phyloP scores from a whole-genome alignment of 2,888 invertebrate genomes.

The Ptilodon capucinus region DNA sequence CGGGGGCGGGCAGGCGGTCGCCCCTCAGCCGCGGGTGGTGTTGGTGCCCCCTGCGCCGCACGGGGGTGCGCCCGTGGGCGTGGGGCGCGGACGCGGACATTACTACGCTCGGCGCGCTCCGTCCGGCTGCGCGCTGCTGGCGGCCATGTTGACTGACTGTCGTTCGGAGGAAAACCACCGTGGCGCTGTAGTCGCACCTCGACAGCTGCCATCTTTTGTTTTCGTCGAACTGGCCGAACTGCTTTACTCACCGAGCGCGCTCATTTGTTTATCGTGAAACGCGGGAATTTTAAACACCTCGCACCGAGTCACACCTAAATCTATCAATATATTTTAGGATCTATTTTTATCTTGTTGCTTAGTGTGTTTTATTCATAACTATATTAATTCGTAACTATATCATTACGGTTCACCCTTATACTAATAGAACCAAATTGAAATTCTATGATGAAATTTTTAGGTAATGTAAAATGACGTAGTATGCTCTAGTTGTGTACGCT shows the following conservation, averaged over 20 bases:
- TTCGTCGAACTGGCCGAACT: constrained; percentile 56
- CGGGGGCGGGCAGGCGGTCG: constrained; percentile 80
- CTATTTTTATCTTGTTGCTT: neutral
- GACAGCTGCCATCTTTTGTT: constrained; percentile 64
- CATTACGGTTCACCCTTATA: too few species aligned
- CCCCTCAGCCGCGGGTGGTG: constrained; percentile 88
- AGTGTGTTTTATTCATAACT: neutral
- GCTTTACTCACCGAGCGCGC: constrained; percentile 62
- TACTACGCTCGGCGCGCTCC: constrained; percentile 69
- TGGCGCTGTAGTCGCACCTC: constrained; percentile 68
- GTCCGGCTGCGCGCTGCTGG: constrained; percentile 78
- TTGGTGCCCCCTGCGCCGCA: constrained; percentile 87
- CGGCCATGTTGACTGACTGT: constrained; percentile 84
- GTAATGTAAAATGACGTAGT: constrained; percentile 27
- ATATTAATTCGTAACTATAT: too few species aligned
- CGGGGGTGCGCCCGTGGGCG: constrained; percentile 83
- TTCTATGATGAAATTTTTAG: neutral
- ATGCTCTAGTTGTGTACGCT: constrained; percentile 22
- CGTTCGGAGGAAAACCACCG: constrained; percentile 45
- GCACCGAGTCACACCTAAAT: too few species aligned
- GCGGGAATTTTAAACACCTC: constrained; percentile 48
- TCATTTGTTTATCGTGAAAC: constrained; percentile 34
- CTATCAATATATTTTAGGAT: neutral
- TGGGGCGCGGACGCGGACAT: constrained; percentile 84
- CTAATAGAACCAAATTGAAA: neutral